Base-by-base conservation (phyloP, 2,797 vertebrate species). In the Channallabes apus region DNA sequence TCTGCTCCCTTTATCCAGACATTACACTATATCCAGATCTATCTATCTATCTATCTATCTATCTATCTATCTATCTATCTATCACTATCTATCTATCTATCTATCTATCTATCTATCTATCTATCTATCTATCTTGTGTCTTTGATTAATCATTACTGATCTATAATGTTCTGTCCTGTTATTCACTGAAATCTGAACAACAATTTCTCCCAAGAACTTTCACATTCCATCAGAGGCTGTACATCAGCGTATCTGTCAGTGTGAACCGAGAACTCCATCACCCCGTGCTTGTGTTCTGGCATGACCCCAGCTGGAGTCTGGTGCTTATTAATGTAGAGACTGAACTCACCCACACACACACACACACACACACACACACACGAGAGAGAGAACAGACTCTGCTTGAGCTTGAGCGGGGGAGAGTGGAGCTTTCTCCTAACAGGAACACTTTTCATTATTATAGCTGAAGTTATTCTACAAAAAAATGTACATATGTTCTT, bases 251-350 rank as follows among this genome's bases (percentile, higher is more conserved):
- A 35, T 59, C 58, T 72, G 67, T 76, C 46, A 59, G 71, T 1
- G 35, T 62, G 84, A 82, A 38, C 46, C 14, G 32, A 82, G 80
- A 85, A 85, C 84, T 76, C 80, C 32, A 59, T 85, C 79, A 82
- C 71, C 80, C 71, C 35, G 4, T 14, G 7, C 79, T 68, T 4
- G 32, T 82, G 71, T 59, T 80, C 78, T 80, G 51, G 15, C 38
- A 24, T 79, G 18, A 75, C 83, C 84, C 82, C 68, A 59, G 62
- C 35, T 59, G 46, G 78, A 86, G 88, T 82, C 59, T 91, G 86
- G 65, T 90, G 65, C 79, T 56, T 84, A 86, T 88, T 88, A 89
- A 38, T 62, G 46, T 72, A 38, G 69, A 84, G 27, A 78, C 81
- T 15, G 80, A 77, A 72, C 59, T 29, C 62, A 64, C 62, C 3